A percentile compares a stretch with the other conserved stretches of the same genome.
Conservation (phyloP, 2,888 invertebrate genomes). For the Mystacides longicornis region DNA sequence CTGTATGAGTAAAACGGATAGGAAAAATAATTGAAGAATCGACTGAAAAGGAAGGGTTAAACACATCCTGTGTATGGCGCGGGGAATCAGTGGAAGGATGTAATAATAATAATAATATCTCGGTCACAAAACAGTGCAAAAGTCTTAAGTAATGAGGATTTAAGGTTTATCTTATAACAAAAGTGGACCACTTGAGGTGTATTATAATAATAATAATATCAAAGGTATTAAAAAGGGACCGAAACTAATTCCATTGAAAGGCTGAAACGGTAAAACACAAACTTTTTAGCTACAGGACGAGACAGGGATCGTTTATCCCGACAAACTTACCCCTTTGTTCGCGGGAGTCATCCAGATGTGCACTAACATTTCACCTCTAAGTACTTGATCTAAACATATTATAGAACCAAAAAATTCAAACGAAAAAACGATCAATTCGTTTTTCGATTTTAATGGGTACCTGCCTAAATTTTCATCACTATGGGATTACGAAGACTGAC, state of each 20-base stretch:
- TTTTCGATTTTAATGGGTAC: too few relatives aligned
- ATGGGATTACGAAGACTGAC: too few relatives aligned
- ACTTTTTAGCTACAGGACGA: neutral
- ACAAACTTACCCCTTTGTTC: slow-evolving; percentile 1
- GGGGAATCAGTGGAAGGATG: neutral
- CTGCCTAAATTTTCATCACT: too few relatives aligned
- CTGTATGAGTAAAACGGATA: too few relatives aligned
- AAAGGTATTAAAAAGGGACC: slow-evolving; percentile 3
- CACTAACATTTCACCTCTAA: too few relatives aligned
- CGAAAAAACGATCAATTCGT: too few relatives aligned
- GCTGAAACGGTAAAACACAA: neutral
- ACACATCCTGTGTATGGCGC: too few relatives aligned
- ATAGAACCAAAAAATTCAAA: too few relatives aligned
- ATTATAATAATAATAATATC: neutral
- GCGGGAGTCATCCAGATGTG: too few relatives aligned
- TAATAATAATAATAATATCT: neutral
- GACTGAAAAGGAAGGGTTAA: too few relatives aligned
- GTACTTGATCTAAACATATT: too few relatives aligned
- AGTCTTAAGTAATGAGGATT: neutral
- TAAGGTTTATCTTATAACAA: slow-evolving; percentile 1
- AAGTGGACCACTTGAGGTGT: neutral
- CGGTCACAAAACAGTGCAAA: slow-evolving; percentile 1
- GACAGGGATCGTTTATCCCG: neutral
- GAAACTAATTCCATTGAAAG: slow-evolving; percentile 1
- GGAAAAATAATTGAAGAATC: too few relatives aligned